Base-by-base conservation (phyloP, 2,888 invertebrate species). In the Pristionchus japonicus region DNA sequence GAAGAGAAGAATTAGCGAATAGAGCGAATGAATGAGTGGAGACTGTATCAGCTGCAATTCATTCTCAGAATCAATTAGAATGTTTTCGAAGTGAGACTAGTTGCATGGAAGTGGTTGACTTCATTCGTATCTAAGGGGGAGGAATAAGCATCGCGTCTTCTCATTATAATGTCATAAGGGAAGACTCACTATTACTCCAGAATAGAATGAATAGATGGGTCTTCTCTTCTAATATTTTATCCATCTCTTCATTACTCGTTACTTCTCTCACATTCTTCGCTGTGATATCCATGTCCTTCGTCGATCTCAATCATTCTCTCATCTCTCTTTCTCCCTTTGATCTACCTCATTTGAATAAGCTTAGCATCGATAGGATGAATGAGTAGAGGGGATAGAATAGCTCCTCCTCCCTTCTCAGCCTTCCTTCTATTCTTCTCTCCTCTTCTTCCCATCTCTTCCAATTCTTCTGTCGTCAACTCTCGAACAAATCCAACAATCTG, bases 141-240 rank as follows among this genome's bases (percentile, higher is more conserved):
- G 52, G 17, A 52, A 52, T 6, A 17, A 17, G 20, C 3, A 52
- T 52, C 52, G 6, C 52, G 17, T 70, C 6, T 27, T 27, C 20
- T 70, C 37, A 52, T 52, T 6, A 49, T 9, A 43, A 6, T 3
- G 43, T 52, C n/a, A 27, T 31, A 64, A 27, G 4, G 64, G 47
- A 31, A 74, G 27, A 89, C 89, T 89, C 37, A 92, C 92, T 92
- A 37, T 90, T 90, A 67, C 90, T 92, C 94, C 94, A 94, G 89
- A 94, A 94, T n/a, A 94, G 89, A n/a, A 93, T 90, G 80, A 93
- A 93, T 17, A 94, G 91, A 37, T 89, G 70, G 31, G 89, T 52
- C 49, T 89, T 82, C 27, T 88, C 57, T 15, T 89, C 87, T 40
- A 92, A 82, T 52, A 88, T 37, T 37, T 88, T 70, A n/a, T 92